Conservation (phyloP, 2,113 vertebrate genomes). For the Calidris pugnax region DNA sequence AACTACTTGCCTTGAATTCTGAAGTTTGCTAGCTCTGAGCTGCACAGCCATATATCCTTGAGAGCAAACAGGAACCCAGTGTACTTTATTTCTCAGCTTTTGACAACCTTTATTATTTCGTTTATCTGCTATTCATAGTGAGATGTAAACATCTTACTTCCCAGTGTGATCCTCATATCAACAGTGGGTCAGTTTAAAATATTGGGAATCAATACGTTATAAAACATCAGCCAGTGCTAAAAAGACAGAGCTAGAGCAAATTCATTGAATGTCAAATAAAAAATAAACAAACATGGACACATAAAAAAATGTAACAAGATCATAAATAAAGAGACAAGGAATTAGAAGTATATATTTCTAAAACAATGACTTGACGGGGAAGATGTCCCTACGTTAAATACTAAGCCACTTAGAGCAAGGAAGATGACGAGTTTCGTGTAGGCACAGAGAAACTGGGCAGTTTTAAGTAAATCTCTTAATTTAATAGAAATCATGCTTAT, state of each 20-base stretch:
- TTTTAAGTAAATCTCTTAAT: slow-evolving; percentile 10
- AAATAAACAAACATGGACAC: slow-evolving; percentile 72
- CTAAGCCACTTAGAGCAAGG: slow-evolving; percentile 14
- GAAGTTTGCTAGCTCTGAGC: slow-evolving; percentile 37
- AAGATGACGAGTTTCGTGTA: slow-evolving; percentile 31
- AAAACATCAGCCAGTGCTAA: slow-evolving; percentile 72
- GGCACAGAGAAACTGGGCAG: not conserved
- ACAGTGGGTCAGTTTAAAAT: slow-evolving; percentile 78
- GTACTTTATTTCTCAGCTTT: slow-evolving; percentile 66
- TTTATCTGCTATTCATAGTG: slow-evolving; percentile 77
- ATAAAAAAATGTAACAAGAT: slow-evolving; percentile 69
- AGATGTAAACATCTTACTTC: slow-evolving; percentile 82
- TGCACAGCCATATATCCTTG: slow-evolving; percentile 37
- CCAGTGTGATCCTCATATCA: slow-evolving; percentile 75
- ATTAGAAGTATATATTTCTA: slow-evolving; percentile 41
- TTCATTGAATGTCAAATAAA: slow-evolving; percentile 75
- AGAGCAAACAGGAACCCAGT: slow-evolving; percentile 57
- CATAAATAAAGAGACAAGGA: slow-evolving; percentile 63
- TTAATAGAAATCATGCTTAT: slow-evolving; percentile 41
- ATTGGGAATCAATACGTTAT: slow-evolving; percentile 82
- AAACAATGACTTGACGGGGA: slow-evolving; percentile 57
- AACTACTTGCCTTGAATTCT: slow-evolving; percentile 25
- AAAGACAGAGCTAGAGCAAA: slow-evolving; percentile 71
- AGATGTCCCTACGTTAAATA: slow-evolving; percentile 34
- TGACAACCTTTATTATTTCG: slow-evolving; percentile 79